A percentile compares a stretch with the other conserved stretches of the same genome.
Conservation (phyloP, 2,888 invertebrate genomes). For the Phania funesta region DNA sequence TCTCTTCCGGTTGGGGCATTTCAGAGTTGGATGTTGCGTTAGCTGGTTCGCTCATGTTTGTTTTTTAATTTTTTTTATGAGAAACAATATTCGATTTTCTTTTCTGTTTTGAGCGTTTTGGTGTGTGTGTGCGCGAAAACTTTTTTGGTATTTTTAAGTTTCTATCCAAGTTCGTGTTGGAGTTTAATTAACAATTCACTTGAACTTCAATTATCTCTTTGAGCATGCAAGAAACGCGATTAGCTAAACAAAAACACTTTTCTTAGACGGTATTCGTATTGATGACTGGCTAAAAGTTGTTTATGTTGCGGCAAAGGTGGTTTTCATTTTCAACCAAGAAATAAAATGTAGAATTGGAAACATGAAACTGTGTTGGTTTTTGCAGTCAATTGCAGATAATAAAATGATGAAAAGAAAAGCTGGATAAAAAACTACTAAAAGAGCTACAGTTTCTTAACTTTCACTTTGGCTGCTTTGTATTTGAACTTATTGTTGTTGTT, state of each 20-base stretch:
- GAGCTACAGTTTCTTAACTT: constrained; percentile 50
- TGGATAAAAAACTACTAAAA: constrained; percentile 32
- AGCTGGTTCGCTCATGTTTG: constrained; percentile 53
- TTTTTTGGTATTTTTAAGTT: background rate
- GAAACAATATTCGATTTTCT: constrained; percentile 49
- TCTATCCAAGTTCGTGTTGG: constrained; percentile 29
- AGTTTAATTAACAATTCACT: constrained; percentile 46
- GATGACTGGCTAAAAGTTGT: constrained; percentile 37
- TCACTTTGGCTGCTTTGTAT: constrained; percentile 42
- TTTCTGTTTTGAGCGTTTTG: no score
- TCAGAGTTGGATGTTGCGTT: background rate
- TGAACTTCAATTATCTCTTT: constrained; percentile 60
- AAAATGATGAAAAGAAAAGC: constrained; percentile 19
- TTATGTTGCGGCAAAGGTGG: background rate
- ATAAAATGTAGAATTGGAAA: constrained; percentile 20
- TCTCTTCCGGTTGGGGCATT: constrained; percentile 55
- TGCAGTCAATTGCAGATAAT: constrained; percentile 31
- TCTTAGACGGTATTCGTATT: background rate
- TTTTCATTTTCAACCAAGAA: constrained; percentile 57
- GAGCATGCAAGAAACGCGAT: constrained; percentile 11
- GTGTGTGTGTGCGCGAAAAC: background rate
- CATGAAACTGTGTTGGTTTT: constrained; percentile 18
- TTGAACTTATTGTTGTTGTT: background rate
- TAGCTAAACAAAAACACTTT: constrained; percentile 7
- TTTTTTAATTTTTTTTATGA: constrained; percentile 51